Conservation (phyloP, 2,113 vertebrate species). For the Neotragus pygmaeus region DNA sequence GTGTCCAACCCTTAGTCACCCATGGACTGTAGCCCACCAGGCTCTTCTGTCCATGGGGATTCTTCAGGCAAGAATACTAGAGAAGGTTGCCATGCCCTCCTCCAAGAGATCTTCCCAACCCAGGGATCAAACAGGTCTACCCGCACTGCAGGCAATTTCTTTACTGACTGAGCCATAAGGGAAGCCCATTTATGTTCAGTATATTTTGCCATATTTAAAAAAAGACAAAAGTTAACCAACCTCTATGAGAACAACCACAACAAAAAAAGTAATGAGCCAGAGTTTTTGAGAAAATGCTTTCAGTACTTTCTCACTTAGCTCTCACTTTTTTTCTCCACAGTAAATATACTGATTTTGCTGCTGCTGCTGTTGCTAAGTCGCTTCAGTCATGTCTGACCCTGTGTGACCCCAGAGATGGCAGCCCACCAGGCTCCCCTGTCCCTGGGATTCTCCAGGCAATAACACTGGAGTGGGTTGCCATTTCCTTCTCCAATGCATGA, state of each 20-base stretch:
- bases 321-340: neutral
- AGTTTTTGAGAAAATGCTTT: neutral
- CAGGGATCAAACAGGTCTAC: neutral
- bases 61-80: neutral
- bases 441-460: too few relatives aligned
- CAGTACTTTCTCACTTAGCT: neutral
- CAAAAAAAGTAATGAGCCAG: neutral
- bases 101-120: neutral
- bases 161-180: neutral
- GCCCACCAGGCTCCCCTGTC: too few relatives aligned
- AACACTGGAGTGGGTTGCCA: too few relatives aligned
- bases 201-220: neutral
- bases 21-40: neutral
- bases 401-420: too few relatives aligned
- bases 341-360: neutral
- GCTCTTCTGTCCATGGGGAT: neutral
- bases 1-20: neutral
- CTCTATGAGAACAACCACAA: neutral
- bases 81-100: neutral
- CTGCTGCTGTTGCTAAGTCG: too few relatives aligned
- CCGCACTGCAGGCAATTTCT: rapidly evolving
- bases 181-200: neutral
- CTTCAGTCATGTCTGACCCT: too few relatives aligned
- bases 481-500: too few relatives aligned
- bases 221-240: neutral